These are phyloP conservation scores for Proctacanthus coquilletti DNA, from an alignment of 1,140 invertebrate species.

Conservation along the genomic window DNA sequence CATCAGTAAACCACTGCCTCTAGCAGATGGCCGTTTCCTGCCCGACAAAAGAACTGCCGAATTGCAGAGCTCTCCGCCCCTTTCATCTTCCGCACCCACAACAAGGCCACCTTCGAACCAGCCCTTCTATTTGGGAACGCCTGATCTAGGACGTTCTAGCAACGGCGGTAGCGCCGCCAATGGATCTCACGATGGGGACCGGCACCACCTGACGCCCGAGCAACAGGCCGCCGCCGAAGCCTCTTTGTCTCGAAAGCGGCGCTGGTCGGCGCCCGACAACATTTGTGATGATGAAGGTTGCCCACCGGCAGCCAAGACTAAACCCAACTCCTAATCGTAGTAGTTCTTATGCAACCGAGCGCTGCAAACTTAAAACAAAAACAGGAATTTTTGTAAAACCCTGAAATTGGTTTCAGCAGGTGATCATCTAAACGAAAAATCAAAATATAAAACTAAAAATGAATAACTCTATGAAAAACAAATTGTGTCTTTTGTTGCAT, in stretches of 20 bases:
- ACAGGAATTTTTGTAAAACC: neutral
- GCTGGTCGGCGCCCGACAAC: conserved; percentile 48
- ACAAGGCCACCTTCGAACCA: neutral
- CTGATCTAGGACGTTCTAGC: neutral
- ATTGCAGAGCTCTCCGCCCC: neutral
- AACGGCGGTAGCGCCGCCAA: no score
- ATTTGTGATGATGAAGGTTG: conserved; percentile 34
- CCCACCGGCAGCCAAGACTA: conserved; percentile 12
- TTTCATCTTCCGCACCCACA: neutral
- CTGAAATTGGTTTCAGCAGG: neutral
- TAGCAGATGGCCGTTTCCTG: neutral
- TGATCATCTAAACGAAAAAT: neutral
- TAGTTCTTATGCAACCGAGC: neutral
- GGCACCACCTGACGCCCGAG: conserved; percentile 25
- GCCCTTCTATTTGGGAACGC: no score
- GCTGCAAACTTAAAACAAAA: neutral
- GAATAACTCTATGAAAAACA: no score
- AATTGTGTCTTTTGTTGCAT: no score
- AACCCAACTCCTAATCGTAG: neutral
- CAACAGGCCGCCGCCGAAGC: conserved; percentile 33
- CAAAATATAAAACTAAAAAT: no score
- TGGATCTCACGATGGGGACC: no score
- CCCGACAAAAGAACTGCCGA: neutral
- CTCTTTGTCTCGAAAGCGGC: conserved; percentile 35
- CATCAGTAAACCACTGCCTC: conserved; percentile 1